Conservation (phyloP, 2,888 invertebrate species). For the Myathropa florea region DNA sequence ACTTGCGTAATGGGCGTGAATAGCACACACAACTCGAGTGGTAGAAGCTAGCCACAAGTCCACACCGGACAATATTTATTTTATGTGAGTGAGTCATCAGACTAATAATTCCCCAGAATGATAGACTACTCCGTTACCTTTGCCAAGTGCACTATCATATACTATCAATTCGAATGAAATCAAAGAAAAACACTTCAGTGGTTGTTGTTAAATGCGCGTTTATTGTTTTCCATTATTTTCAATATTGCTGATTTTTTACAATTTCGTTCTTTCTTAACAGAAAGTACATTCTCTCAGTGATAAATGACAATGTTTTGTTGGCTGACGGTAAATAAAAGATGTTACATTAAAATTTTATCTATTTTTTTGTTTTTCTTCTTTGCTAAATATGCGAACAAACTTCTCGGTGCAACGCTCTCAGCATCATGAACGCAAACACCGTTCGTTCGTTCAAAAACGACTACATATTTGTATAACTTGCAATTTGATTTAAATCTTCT, state of each 20-base stretch:
- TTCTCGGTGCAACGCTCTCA: constrained; percentile 48
- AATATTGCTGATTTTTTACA: constrained; percentile 53
- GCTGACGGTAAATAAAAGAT: constrained; percentile 59
- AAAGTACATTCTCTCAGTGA: constrained; percentile 46
- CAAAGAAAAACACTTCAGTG: background rate
- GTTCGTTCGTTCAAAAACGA: background rate
- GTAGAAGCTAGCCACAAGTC: too few species aligned
- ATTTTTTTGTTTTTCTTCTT: background rate
- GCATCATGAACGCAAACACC: constrained; percentile 57
- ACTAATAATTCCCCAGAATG: too few species aligned
- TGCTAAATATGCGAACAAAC: constrained; percentile 27
- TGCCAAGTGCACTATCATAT: too few species aligned
- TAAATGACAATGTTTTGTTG: constrained; percentile 44
- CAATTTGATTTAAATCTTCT: constrained; percentile 27
- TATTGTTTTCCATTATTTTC: constrained; percentile 61
- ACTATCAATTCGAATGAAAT: too few species aligned
- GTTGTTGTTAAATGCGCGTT: constrained; percentile 48
- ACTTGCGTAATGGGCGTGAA: too few species aligned
- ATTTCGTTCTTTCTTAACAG: constrained; percentile 48
- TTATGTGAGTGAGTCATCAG: too few species aligned
- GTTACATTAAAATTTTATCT: background rate
- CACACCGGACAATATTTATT: too few species aligned
- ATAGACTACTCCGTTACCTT: too few species aligned
- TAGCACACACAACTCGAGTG: too few species aligned
- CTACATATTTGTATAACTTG: constrained; percentile 6